Conservation (phyloP, 1,140 invertebrate genomes). For the Odontomachus brunneus region DNA sequence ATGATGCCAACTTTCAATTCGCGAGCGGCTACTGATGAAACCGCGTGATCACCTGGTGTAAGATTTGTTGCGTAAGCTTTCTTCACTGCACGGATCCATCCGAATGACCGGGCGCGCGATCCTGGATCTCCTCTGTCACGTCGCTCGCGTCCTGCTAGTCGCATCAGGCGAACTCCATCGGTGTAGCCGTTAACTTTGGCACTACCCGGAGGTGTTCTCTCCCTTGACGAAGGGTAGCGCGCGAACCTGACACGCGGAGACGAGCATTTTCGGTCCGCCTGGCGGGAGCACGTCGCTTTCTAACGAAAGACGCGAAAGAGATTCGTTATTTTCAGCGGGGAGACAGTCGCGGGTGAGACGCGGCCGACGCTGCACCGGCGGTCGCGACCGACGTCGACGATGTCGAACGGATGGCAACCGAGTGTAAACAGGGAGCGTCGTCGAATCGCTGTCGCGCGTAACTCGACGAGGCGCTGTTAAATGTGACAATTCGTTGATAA, state of each 20-base stretch:
- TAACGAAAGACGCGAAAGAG: not conserved
- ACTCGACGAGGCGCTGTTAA: slow-evolving; percentile 65
- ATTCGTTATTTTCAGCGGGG: not conserved
- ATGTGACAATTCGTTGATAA: slow-evolving; percentile 75
- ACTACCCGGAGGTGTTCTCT: not conserved
- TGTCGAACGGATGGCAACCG: slow-evolving; percentile 51
- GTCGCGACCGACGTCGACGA: slow-evolving; percentile 7
- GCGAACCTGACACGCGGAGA: not conserved
- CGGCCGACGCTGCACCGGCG: not conserved
- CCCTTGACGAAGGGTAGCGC: not conserved
- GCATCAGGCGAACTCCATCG: not conserved
- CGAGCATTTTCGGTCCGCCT: slow-evolving; percentile 18
- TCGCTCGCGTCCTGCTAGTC: too few species aligned
- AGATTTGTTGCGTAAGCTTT: slow-evolving; percentile 21
- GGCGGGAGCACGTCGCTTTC: not conserved
- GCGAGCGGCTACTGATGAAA: not conserved
- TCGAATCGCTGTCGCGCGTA: slow-evolving; percentile 46
- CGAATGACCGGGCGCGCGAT: slow-evolving; percentile 7
- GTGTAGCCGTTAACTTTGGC: too few species aligned
- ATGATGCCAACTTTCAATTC: not conserved
- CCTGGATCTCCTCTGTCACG: slow-evolving; percentile 10
- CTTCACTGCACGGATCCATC: slow-evolving; percentile 38
- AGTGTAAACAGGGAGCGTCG: slow-evolving; percentile 62
- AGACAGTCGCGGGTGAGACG: too few species aligned
- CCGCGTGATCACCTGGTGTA: slow-evolving; percentile 2